Evolutionary conservation across 53 echinoderm and acorn worm species (phyloP), one percentile per base, ranked within the genome.

Genomic region (Luidia sarsii): DNA sequence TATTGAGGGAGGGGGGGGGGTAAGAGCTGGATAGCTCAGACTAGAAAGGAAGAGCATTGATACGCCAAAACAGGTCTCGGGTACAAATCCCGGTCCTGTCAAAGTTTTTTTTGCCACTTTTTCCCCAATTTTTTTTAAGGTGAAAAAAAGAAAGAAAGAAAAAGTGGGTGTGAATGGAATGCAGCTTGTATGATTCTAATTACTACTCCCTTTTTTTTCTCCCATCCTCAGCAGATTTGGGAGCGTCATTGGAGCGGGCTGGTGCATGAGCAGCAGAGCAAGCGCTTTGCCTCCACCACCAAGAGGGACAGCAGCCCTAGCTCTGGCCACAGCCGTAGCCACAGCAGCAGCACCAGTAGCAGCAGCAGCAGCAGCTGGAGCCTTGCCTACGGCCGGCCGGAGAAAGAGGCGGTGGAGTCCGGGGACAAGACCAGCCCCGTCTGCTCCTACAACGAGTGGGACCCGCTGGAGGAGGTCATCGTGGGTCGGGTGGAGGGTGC

Each of bases 401-500:
- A 39, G 8, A 29, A 52, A 28, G 39, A 83, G 20, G 49, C 37
- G 5, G 36, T 20, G 10, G 64, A 57, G 61, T n/a, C n/a, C n/a
- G 35, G 79, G n/a, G 49, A 68, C 29, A 29, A 35, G 14, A 25
- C 50, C 23, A 84, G 90, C 50, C 96, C 96, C n/a, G 96, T 95
- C 2, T 88, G 90, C 72, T 95, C 96, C 1, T 71, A 88, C 84
- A 95, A 95, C 30, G 96, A 95, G 54, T 95, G 96, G 96, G 96
- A 95, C 57, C 92, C 95, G 1, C 68, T 95, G 73, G 90, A 95
- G 38, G 96, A 95, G 65, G 80, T 95, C 41, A 95, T 95, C 43
- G 96, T 95, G 7, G 96, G 96, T 2, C 85, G 92, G 10, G 93
- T 93, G n/a, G 96, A 95, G 38, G 93, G 93, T 36, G 96, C 96